Base-by-base conservation (phyloP, 2,888 invertebrate genomes). In the Amorpha juglandis region DNA sequence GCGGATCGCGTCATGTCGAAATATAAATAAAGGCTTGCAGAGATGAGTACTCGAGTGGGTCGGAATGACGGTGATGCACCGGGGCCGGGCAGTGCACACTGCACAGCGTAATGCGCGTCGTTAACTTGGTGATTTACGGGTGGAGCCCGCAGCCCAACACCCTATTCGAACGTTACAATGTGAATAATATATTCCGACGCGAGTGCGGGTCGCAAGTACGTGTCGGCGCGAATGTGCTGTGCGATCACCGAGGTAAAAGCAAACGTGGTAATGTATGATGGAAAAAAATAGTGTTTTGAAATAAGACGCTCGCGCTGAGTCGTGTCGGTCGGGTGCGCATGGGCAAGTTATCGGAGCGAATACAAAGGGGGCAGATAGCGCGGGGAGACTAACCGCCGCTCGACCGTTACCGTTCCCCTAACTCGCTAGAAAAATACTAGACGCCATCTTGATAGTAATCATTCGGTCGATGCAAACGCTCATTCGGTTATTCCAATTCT, bases 261-360 rank as follows among this genome's bases (percentile, higher is more conserved):
- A 71, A 70, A 78, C 73, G 78, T 84, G 80, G 88, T 87, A 90
- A 89, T 91, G 90, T 89, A 86, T 85, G 79, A 75, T 74, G 78
- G 67, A 79, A 81, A 86, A 89, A 83, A 86, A 78, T 79, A 65
- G 80, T 83, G 88, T 91, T 91, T 89, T 83, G 84, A 84, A 90
- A 87, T 85, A 89, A 91, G 90, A 91, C 88, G 86, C 86, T 86
- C 83, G 81, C 85, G 86, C 84, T 81, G 80, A 87, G 86, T 88
- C 88, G 92, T 87, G 87, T 88, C 92, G 92, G 86, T 92, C 90
- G 91, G 92, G 89, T 93, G 92, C 92, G 91, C 92, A 89, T 88
- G 89, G 88, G 91, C 92, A 91, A 91, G 91, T 93, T 93, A 93
- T 92, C 92, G 92, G 92, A 93, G 92, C 93, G 92, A 92, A 92